A percentile compares a stretch with the other conserved stretches of the same genome.
Evolutionary conservation across 2,113 vertebrate genomes (phyloP).

Genomic region (Macaca fascicularis): DNA sequence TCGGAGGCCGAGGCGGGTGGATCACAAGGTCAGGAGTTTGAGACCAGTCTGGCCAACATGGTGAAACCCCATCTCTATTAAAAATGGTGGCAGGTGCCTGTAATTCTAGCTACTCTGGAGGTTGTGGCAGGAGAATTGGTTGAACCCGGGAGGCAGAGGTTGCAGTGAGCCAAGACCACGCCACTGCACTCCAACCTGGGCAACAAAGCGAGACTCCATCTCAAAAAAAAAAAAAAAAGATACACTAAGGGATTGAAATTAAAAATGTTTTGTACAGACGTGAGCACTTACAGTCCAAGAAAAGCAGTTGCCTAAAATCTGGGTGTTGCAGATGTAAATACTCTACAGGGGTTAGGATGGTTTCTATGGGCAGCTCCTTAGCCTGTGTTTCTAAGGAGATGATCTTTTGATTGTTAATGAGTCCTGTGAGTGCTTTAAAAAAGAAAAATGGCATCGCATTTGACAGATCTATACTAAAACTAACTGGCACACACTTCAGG

Average conservation of each 20-base stretch:
- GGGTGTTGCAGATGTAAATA: neutral
- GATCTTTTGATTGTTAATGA: neutral
- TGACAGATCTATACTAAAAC: neutral
- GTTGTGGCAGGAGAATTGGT: too few species aligned
- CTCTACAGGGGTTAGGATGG: neutral
- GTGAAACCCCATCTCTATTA: too few species aligned
- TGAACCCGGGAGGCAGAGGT: too few species aligned
- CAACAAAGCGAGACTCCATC: too few species aligned
- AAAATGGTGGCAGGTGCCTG: too few species aligned
- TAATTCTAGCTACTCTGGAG: too few species aligned
- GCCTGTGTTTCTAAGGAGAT: neutral
- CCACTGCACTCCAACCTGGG: too few species aligned
- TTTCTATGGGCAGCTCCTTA: neutral
- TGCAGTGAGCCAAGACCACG: too few species aligned
- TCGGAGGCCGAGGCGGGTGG: accelerated
- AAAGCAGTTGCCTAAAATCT: neutral
- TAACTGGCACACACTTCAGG: neutral
- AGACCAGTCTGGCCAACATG: too few species aligned
- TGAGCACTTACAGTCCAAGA: neutral
- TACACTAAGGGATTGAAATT: accelerated
- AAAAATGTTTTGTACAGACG: neutral
- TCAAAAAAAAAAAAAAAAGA: neutral
- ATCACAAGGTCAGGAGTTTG: too few species aligned
- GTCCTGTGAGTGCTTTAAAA: neutral
- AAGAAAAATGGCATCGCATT: neutral